Evolutionary conservation across 2,113 vertebrate species (phyloP).

Genomic region (Otolemur garnettii): DNA sequence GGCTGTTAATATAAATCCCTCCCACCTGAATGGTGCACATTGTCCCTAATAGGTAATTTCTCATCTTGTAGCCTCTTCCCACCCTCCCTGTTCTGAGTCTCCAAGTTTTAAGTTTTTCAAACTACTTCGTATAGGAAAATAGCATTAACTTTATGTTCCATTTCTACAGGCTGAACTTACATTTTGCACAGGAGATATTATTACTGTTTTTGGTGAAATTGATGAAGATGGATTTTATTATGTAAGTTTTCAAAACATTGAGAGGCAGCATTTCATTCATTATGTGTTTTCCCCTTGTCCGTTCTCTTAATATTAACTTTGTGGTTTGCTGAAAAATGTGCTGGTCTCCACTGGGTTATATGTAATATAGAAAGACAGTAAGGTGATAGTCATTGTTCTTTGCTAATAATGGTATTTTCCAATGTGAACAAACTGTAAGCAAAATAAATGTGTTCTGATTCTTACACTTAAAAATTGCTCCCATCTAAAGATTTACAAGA

Average conservation of each 20-base stretch:
- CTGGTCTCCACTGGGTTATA: background rate
- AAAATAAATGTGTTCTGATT: too few relatives aligned
- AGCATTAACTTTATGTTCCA: rapidly evolving
- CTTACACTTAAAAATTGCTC: background rate
- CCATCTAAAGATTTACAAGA: background rate
- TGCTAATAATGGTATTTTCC: background rate
- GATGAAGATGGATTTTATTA: constrained; percentile 99
- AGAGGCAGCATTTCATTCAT: rapidly evolving
- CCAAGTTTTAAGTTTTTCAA: too few relatives aligned
- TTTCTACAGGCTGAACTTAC: constrained; percentile 94
- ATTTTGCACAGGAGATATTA: constrained; percentile 98
- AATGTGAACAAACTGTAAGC: background rate
- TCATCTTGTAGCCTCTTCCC: too few relatives aligned
- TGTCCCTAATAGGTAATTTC: too few relatives aligned
- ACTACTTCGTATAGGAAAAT: rapidly evolving
- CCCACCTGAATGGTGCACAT: too few relatives aligned
- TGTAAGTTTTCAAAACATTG: constrained; percentile 89
- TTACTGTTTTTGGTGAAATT: constrained; percentile 96
- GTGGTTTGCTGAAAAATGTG: rapidly evolving
- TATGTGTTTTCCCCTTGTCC: rapidly evolving
- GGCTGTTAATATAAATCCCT: too few relatives aligned
- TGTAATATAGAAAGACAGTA: too few relatives aligned
- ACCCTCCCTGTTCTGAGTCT: too few relatives aligned
- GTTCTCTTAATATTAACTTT: too few relatives aligned
- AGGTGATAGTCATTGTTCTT: rapidly evolving